Percentiles rank a stretch among this genome's conserved stretches.
These are phyloP conservation scores for Xiphorhynchus elegans DNA, from an alignment of 2,113 vertebrate genomes.

Conservation along the genomic window DNA sequence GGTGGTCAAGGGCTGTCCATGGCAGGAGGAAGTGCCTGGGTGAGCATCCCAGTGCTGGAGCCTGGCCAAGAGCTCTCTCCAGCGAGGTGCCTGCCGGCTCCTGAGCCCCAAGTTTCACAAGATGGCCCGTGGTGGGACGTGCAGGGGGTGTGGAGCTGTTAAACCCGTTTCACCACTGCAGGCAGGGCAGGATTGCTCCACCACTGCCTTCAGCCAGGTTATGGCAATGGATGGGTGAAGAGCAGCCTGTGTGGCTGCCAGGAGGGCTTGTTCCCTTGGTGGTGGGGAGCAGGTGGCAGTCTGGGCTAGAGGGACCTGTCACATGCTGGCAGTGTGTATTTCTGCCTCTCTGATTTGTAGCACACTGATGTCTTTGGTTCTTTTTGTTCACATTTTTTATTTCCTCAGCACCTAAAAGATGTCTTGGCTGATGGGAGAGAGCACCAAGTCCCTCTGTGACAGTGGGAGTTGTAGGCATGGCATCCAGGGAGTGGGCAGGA, in stretches of 20 bases:
- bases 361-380: background rate
- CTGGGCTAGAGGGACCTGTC: background rate
- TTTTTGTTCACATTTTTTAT: background rate
- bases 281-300: background rate
- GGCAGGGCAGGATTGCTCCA: background rate
- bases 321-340: background rate
- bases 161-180: background rate
- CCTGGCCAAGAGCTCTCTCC: background rate
- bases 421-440: background rate
- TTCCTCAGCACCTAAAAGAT: background rate
- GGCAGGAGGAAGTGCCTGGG: background rate
- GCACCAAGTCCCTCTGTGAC: background rate
- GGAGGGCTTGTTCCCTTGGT: rapidly evolving
- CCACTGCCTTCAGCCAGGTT: background rate
- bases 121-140: background rate
- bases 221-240: background rate
- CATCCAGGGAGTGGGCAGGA: background rate
- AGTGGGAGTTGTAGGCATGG: background rate
- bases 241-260: background rate
- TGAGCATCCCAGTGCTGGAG: background rate
- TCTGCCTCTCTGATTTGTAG: background rate
- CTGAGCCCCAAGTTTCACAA: background rate
- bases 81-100: background rate
- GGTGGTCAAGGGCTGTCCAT: rapidly evolving
- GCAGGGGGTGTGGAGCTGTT: background rate